phyloP scores from a whole-genome alignment of 2,113 vertebrate species.

The Phasianus colchicus region DNA sequence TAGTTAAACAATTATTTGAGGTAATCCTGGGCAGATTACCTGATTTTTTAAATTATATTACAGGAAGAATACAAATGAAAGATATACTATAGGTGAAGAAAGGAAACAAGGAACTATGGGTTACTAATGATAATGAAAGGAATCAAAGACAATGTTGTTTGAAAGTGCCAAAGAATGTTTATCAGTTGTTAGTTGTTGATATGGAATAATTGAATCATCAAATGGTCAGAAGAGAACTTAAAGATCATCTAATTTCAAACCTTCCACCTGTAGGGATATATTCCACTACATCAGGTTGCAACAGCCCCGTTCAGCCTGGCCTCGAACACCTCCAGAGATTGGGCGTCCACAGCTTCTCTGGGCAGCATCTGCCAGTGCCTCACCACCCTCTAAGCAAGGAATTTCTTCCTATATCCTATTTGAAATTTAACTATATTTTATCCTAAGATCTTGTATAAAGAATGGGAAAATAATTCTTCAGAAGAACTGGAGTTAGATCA shows the following conservation, averaged over 20 bases:
- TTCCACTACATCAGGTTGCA: not conserved
- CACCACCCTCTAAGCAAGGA: not conserved
- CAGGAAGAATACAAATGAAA: not conserved
- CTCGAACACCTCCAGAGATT: not conserved
- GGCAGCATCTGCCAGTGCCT: not conserved
- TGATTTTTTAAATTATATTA: not conserved
- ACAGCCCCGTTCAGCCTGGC: not conserved
- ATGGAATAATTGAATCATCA: not conserved
- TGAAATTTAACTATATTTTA: not conserved
- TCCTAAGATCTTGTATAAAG: too few relatives aligned
- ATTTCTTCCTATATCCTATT: not conserved
- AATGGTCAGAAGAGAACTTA: not conserved
- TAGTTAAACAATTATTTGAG: not conserved
- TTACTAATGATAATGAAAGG: not conserved
- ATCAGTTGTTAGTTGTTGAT: not conserved
- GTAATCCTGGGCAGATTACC: not conserved
- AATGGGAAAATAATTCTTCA: not conserved
- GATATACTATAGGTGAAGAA: not conserved
- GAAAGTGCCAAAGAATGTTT: not conserved
- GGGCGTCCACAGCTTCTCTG: not conserved
- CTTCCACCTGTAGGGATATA: not conserved
- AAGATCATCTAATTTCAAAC: not conserved
- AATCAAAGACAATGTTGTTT: not conserved
- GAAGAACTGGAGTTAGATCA: not conserved
- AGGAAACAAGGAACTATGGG: not conserved